phyloP scores from a whole-genome alignment of 2,888 invertebrate genomes.

The Notodonta dromedarius region DNA sequence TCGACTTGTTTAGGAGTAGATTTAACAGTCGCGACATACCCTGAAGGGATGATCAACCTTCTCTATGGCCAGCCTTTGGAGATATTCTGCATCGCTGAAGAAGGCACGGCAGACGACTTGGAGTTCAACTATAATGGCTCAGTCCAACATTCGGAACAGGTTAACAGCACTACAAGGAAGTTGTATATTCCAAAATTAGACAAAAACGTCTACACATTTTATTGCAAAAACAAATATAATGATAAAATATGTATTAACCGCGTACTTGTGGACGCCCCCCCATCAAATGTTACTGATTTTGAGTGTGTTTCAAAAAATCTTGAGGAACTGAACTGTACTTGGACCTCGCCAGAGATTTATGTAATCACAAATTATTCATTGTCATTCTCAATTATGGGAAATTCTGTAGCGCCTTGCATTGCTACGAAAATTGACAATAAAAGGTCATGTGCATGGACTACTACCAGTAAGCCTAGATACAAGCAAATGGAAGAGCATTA shows the following conservation, averaged over 20 bases:
- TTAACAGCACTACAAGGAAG: conserved; percentile 86
- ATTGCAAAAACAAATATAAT: conserved; percentile 74
- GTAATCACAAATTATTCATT: conserved; percentile 57
- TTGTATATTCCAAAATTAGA: conserved; percentile 82
- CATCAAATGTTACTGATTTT: conserved; percentile 87
- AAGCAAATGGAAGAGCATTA: conserved; percentile 75
- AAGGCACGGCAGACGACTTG: conserved; percentile 68
- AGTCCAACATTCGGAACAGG: conserved; percentile 64
- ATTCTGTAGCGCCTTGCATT: conserved; percentile 44
- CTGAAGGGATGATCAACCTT: conserved; percentile 83
- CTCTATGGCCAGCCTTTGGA: conserved; percentile 85
- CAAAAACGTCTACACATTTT: conserved; percentile 79
- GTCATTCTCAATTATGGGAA: conserved; percentile 56
- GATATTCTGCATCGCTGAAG: conserved; percentile 85
- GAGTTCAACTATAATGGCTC: conserved; percentile 62
- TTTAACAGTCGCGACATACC: conserved; percentile 70
- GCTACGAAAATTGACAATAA: conserved; percentile 39
- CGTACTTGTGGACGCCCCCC: conserved; percentile 80
- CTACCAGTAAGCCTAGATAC: conserved; percentile 67
- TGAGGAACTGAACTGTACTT: conserved; percentile 89
- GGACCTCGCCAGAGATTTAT: conserved; percentile 84
- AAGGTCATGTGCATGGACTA: conserved; percentile 62
- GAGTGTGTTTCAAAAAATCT: conserved; percentile 89
- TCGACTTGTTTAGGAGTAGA: conserved; percentile 60
- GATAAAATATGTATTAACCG: conserved; percentile 58